phyloP scores from a whole-genome alignment of 2,888 invertebrate species.

The Oscheius sp. region DNA sequence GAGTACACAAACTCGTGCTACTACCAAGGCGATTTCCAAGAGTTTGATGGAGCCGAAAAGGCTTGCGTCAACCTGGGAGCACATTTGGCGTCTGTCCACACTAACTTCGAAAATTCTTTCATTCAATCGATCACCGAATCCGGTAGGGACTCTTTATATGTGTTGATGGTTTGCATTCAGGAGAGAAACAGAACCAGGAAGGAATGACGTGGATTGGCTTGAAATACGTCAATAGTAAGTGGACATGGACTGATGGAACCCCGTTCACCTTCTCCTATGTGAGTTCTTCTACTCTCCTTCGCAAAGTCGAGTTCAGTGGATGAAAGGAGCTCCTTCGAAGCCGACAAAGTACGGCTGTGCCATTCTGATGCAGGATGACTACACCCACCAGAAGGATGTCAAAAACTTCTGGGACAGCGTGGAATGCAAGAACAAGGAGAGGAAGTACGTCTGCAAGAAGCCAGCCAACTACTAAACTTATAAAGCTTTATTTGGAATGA shows the following conservation, averaged over 20 bases:
- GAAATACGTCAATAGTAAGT: conserved; percentile 14
- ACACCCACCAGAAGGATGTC: conserved; percentile 4
- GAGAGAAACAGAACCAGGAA: conserved; percentile 33
- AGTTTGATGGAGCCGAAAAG: conserved; percentile 11
- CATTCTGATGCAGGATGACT: conserved; percentile 24
- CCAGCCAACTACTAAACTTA: conserved; percentile 16
- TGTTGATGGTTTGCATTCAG: not conserved
- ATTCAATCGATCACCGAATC: not conserved
- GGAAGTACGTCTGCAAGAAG: conserved; percentile 39
- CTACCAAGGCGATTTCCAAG: conserved; percentile 25
- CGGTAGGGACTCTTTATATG: too few species aligned
- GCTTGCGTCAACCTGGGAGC: not conserved
- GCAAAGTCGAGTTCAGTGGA: conserved; percentile 1
- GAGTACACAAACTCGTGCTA: conserved; percentile 12
- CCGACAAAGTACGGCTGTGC: not conserved
- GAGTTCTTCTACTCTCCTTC: too few species aligned
- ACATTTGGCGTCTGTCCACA: conserved; percentile 19
- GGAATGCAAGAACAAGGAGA: conserved; percentile 20
- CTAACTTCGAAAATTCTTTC: conserved; percentile 8
- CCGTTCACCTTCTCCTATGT: conserved; percentile 10
- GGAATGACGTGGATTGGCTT: conserved; percentile 36
- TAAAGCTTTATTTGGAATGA: not conserved
- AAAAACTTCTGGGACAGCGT: conserved; percentile 24
- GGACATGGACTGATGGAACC: conserved; percentile 34
- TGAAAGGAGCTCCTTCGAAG: not conserved